These are phyloP conservation scores for Tinea trinotella DNA, from an alignment of 2,888 invertebrate genomes.

Conservation along the genomic window DNA sequence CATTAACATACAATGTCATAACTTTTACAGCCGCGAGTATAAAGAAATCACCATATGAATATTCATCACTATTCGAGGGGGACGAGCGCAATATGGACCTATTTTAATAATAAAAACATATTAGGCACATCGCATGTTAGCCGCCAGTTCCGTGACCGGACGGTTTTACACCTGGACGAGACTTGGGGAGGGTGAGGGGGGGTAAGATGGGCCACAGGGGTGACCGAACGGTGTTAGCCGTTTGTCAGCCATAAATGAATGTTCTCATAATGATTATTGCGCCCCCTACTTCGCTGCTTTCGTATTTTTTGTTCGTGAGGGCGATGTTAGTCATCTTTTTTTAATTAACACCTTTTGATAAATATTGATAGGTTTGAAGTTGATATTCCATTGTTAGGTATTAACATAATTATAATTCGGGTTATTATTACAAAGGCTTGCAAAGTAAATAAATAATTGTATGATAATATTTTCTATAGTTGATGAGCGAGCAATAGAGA, in stretches of 20 bases:
- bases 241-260: conserved; percentile 18
- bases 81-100: conserved; percentile 13
- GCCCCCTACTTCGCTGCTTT: conserved; percentile 1
- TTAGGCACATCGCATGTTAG: conserved; percentile 25
- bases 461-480: no score
- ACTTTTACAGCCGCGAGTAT: conserved; percentile 2
- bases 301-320: conserved; percentile 11
- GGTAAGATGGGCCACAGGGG: conserved; percentile 14
- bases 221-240: conserved; percentile 5
- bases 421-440: no score
- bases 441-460: no score
- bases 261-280: conserved; percentile 16
- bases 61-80: conserved; percentile 12
- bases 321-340: conserved; percentile 11
- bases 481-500: no score
- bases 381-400: no score
- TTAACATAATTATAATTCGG: no score
- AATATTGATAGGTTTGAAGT: no score
- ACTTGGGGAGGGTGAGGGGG: conserved; percentile 35
- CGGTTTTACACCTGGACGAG: conserved; percentile 68
- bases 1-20: conserved; percentile 17
- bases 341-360: conserved; percentile 2
- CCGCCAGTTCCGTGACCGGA: conserved; percentile 67
- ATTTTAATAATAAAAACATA: conserved; percentile 20
- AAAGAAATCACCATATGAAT: conserved; percentile 18